phyloP scores from a whole-genome alignment of 2,113 vertebrate genomes.

The Lamprologus lemairii region DNA sequence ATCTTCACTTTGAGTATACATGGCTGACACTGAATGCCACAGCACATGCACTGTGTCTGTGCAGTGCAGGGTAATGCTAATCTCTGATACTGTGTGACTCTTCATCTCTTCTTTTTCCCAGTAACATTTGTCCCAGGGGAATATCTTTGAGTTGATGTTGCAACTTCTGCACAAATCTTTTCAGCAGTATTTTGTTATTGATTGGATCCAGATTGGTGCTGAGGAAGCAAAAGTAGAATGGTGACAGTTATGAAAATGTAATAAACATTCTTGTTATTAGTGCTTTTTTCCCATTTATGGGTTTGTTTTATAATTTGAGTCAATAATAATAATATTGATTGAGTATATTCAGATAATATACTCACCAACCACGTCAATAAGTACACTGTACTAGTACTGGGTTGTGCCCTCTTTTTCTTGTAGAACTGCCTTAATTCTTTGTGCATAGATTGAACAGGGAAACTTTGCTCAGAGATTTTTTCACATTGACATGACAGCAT shows the following conservation, averaged over 20 bases:
- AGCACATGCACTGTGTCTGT: neutral
- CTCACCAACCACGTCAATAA: neutral
- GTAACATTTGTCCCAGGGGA: neutral
- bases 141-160: neutral
- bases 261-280: neutral
- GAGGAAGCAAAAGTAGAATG: neutral
- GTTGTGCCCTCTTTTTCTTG: neutral
- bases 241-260: neutral
- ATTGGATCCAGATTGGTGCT: neutral
- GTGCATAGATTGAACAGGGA: neutral
- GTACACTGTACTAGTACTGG: neutral
- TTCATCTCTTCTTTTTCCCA: neutral
- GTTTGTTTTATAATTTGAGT: neutral
- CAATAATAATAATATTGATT: neutral
- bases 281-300: neutral
- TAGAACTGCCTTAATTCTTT: neutral
- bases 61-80: neutral
- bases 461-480: neutral
- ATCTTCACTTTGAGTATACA: neutral
- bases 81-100: neutral
- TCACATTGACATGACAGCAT: neutral
- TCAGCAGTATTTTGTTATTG: neutral
- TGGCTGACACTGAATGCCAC: neutral
- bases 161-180: neutral
- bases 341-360: neutral